Evolutionary conservation across 2,888 invertebrate species (phyloP).

Genomic region (Busseola fusca): DNA sequence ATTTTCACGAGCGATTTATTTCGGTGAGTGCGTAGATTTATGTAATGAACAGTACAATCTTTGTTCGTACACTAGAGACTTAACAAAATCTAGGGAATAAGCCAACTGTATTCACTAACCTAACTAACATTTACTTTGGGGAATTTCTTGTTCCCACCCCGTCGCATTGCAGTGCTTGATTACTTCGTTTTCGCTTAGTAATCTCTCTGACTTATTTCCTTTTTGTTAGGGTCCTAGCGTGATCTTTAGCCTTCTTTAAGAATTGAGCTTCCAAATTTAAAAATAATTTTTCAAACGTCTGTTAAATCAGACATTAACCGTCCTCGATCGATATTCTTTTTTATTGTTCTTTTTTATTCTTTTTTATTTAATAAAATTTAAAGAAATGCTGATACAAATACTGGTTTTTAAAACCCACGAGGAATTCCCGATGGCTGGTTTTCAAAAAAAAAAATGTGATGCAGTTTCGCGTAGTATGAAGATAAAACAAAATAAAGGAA

Average conservation of each 20-base stretch:
- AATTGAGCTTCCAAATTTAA: no score
- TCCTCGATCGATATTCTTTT: neutral
- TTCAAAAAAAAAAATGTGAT: neutral
- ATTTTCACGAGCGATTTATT: conserved; percentile 21
- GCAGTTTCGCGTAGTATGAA: neutral
- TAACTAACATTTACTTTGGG: no score
- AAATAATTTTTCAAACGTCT: no score
- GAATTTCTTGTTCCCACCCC: no score
- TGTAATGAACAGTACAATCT: neutral
- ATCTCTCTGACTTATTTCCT: no score
- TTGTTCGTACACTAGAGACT: neutral
- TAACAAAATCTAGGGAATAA: neutral
- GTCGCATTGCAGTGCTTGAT: no score
- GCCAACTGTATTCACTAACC: no score
- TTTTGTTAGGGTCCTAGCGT: no score
- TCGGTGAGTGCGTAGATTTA: conserved; percentile 7
- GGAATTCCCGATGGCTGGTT: neutral
- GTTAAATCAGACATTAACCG: no score
- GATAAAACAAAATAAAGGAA: neutral
- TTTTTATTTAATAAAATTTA: neutral
- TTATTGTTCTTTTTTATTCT: no score
- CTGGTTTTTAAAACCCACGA: neutral
- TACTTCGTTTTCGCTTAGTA: no score
- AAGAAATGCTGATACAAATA: neutral
- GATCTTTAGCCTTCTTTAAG: no score